These are phyloP conservation scores for Limnephilus rhombicus DNA, from an alignment of 2,888 invertebrate genomes.

Conservation along the genomic window DNA sequence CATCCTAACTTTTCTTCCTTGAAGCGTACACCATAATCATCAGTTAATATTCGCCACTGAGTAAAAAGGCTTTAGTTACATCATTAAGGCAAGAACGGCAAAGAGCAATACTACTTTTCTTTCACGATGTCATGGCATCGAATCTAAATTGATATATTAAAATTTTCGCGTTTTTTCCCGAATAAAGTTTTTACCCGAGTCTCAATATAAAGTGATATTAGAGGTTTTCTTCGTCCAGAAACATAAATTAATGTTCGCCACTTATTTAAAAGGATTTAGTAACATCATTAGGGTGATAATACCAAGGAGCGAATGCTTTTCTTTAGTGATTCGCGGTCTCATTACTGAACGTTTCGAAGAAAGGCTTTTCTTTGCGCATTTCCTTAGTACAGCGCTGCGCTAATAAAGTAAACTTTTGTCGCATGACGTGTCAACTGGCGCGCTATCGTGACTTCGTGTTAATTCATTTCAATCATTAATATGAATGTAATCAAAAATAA, in stretches of 20 bases:
- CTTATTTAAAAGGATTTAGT: not conserved
- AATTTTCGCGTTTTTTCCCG: not conserved
- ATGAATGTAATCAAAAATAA: not conserved
- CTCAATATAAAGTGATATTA: not conserved
- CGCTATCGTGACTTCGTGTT: constrained; percentile 21
- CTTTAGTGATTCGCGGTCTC: not conserved
- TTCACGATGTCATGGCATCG: too few relatives aligned
- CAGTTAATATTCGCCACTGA: not conserved
- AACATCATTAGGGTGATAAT: not conserved
- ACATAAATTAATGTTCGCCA: not conserved
- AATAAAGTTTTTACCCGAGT: not conserved
- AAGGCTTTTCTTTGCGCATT: constrained; percentile 44
- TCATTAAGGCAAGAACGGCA: not conserved
- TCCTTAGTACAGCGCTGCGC: constrained; percentile 19
- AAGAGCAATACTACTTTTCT: not conserved
- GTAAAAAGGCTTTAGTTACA: not conserved
- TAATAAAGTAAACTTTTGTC: constrained; percentile 53
- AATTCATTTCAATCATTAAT: constrained; percentile 12
- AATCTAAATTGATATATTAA: too few relatives aligned
- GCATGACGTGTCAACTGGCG: constrained; percentile 55
- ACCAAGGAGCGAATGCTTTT: not conserved
- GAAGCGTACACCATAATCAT: not conserved
- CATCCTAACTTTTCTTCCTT: too few relatives aligned
- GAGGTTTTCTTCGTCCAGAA: not conserved
- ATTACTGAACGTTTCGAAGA: not conserved